phyloP scores from a whole-genome alignment of 2,888 invertebrate genomes.

The Chloroclysta siterata region DNA sequence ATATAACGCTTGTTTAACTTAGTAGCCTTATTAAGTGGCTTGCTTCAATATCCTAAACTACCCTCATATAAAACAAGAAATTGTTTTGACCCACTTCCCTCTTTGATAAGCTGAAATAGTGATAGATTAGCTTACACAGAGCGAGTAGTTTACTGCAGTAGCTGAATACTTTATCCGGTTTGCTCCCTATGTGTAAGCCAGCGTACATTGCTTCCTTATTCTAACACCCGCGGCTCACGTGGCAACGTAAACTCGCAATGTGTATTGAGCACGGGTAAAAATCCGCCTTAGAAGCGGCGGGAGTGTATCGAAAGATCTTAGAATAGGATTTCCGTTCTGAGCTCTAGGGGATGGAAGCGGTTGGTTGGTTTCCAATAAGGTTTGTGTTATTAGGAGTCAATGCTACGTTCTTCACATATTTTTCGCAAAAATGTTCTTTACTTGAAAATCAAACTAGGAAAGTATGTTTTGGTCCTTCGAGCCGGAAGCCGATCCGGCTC shows the following conservation, averaged over 20 bases:
- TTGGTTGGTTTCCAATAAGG: slow-evolving; percentile 32
- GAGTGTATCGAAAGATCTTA: slow-evolving; percentile 36
- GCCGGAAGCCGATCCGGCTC: not conserved
- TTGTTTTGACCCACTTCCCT: not conserved
- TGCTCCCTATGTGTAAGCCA: slow-evolving; percentile 13
- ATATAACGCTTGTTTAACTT: too few relatives aligned
- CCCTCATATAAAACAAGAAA: not conserved
- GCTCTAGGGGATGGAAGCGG: slow-evolving; percentile 34
- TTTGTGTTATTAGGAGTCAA: slow-evolving; percentile 29
- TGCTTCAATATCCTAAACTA: not conserved
- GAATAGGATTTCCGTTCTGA: slow-evolving; percentile 40
- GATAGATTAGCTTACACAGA: not conserved
- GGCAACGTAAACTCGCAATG: slow-evolving; percentile 57
- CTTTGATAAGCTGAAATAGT: not conserved
- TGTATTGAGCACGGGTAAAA: slow-evolving; percentile 50
- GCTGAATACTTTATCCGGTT: not conserved
- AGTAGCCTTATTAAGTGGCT: too few relatives aligned
- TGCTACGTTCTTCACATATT: slow-evolving; percentile 24
- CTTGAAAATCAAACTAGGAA: slow-evolving; percentile 10
- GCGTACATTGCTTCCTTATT: slow-evolving; percentile 46
- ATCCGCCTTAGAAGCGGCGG: slow-evolving; percentile 38
- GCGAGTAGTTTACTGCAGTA: slow-evolving; percentile 1
- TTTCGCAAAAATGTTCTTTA: slow-evolving; percentile 19
- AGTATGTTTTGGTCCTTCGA: slow-evolving; percentile 9
- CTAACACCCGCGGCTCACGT: slow-evolving; percentile 45